Percentiles rank a stretch among this genome's conserved stretches.
phyloP scores from a whole-genome alignment of 2,113 vertebrate species.

The Pelecanoides urinatrix region DNA sequence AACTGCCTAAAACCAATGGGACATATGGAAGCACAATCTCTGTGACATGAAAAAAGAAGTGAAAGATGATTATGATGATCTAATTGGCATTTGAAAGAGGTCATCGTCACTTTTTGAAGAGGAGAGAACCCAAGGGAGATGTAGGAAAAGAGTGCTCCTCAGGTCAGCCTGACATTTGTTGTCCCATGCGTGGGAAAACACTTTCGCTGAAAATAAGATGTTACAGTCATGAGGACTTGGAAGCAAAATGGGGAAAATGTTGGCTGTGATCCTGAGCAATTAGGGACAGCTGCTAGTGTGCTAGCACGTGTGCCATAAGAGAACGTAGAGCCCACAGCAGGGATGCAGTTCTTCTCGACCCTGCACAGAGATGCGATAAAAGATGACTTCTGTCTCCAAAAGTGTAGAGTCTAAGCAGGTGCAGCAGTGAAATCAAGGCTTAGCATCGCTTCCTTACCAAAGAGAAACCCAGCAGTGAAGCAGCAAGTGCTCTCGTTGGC shows the following conservation, averaged over 20 bases:
- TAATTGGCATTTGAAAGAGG: background rate
- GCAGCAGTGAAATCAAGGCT: background rate
- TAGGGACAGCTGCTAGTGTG: background rate
- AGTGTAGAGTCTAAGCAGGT: background rate
- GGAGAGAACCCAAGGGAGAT: background rate
- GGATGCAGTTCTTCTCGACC: background rate
- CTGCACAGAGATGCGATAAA: background rate
- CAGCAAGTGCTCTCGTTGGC: accelerated
- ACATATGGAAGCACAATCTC: background rate
- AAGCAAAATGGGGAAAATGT: slow-evolving; percentile 9
- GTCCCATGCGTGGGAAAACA: background rate
- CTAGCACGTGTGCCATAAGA: background rate
- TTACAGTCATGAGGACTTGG: slow-evolving; percentile 22
- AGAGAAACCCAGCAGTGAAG: background rate
- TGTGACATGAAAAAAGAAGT: background rate
- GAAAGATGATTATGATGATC: background rate
- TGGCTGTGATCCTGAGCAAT: slow-evolving; percentile 5
- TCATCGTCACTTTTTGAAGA: background rate
- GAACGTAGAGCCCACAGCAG: background rate
- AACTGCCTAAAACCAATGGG: background rate
- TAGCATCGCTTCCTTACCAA: background rate
- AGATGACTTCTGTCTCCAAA: background rate
- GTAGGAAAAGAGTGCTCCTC: background rate
- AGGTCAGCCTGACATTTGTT: slow-evolving; percentile 4
- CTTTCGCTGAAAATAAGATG: background rate